Conservation (phyloP, 1,140 invertebrate species). For the Oscheius sp. region DNA sequence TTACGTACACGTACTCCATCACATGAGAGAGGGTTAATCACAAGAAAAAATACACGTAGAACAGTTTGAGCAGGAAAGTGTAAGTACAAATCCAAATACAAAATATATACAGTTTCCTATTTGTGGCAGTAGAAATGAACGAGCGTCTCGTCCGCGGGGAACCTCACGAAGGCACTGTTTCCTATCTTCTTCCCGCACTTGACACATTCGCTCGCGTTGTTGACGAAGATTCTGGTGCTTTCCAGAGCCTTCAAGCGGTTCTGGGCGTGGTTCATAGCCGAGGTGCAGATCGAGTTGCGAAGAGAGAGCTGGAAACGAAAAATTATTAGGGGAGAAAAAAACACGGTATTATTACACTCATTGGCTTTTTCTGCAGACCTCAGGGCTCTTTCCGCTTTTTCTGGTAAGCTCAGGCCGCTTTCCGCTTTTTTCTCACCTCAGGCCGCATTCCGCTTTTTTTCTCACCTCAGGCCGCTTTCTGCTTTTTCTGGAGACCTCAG, state of each 20-base stretch:
- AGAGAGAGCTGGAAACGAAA: background rate
- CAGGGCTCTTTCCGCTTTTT: too few species aligned
- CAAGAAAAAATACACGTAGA: too few species aligned
- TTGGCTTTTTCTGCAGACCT: too few species aligned
- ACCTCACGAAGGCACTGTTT: slow-evolving; percentile 7
- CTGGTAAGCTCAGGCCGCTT: too few species aligned
- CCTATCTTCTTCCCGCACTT: slow-evolving; percentile 18
- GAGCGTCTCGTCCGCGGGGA: background rate
- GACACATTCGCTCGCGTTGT: slow-evolving; percentile 3
- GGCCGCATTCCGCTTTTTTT: too few species aligned
- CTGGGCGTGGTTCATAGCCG: background rate
- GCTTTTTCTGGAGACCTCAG: too few species aligned
- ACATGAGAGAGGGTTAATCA: background rate
- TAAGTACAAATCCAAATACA: background rate
- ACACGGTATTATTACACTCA: too few species aligned
- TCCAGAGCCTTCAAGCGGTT: background rate
- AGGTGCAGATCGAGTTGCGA: background rate
- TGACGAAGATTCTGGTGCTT: background rate
- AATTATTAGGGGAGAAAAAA: background rate
- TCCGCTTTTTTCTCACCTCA: too few species aligned
- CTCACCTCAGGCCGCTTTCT: too few species aligned
- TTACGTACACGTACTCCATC: background rate
- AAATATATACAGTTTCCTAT: background rate
- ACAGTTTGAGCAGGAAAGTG: too few species aligned
- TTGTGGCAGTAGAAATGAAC: slow-evolving; percentile 4